These are phyloP conservation scores for Anneissia japonica DNA, from an alignment of 35 echinoderm and acorn worm species.

Conservation along the genomic window DNA sequence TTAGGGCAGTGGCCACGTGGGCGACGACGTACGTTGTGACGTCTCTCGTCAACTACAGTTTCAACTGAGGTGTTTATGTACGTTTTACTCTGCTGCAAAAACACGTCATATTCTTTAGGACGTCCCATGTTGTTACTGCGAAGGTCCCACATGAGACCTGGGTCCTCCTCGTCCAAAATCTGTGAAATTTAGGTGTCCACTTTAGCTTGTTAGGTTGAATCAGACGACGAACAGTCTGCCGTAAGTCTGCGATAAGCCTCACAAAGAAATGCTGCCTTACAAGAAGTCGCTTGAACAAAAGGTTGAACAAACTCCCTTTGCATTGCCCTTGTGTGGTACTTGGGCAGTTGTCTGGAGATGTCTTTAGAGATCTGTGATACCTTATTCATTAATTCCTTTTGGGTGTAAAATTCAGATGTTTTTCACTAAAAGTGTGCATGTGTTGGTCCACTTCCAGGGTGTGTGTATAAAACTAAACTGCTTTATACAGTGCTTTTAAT, in stretches of 20 bases:
- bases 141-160: constrained; percentile 10
- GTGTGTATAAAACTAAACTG: constrained; percentile 5
- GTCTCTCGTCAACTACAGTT: constrained; percentile 24
- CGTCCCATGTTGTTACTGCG: background rate
- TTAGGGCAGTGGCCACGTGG: constrained; percentile 23
- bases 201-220: background rate
- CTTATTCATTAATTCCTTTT: background rate
- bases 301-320: background rate
- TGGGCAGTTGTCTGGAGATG: background rate
- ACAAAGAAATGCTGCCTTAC: background rate
- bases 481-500: background rate
- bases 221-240: background rate
- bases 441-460: background rate
- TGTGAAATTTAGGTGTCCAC: background rate
- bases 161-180: background rate
- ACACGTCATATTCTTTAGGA: constrained; percentile 21
- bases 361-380: background rate
- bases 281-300: background rate
- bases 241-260: background rate
- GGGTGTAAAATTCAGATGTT: background rate
- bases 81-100: constrained; percentile 11
- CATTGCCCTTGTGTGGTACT: constrained; percentile 11
- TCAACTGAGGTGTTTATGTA: constrained; percentile 11
- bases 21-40: constrained; percentile 4
- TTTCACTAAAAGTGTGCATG: constrained; percentile 12